Evolutionary conservation across 2,888 invertebrate species (phyloP).

Genomic region (Epirrita christyi): DNA sequence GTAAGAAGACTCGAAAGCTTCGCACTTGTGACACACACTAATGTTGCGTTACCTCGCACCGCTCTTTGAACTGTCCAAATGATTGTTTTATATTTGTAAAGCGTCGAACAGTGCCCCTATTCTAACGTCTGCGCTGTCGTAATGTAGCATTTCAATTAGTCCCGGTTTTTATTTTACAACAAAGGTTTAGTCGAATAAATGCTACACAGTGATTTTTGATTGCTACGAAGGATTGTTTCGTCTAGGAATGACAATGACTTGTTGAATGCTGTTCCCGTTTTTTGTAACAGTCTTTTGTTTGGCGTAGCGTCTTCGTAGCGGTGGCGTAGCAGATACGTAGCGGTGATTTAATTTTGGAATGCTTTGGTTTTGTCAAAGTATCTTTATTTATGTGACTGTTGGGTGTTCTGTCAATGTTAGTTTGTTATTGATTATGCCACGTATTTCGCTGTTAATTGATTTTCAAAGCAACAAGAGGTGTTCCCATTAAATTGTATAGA

Average conservation of each 20-base stretch:
- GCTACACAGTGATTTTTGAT: constrained; percentile 56
- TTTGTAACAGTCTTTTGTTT: constrained; percentile 39
- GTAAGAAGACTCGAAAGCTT: background rate
- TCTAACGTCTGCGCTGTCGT: constrained; percentile 63
- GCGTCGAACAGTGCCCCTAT: constrained; percentile 75
- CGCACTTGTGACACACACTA: constrained; percentile 45
- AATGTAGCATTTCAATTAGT: constrained; percentile 80
- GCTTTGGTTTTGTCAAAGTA: too few species aligned
- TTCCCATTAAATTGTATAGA: too few species aligned
- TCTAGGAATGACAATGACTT: constrained; percentile 47
- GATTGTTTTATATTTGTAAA: constrained; percentile 84
- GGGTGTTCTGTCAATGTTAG: too few species aligned
- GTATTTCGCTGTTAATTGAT: too few species aligned
- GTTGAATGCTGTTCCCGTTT: constrained; percentile 45
- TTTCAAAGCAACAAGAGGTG: too few species aligned
- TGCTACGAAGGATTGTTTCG: constrained; percentile 42
- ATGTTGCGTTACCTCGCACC: constrained; percentile 70
- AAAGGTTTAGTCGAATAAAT: constrained; percentile 61
- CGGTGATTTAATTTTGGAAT: background rate
- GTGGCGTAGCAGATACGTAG: constrained; percentile 33
- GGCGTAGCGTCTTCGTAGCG: constrained; percentile 32
- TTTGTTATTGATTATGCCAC: too few species aligned
- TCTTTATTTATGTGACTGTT: too few species aligned
- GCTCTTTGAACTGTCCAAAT: constrained; percentile 81
- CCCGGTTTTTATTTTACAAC: constrained; percentile 70